These are phyloP conservation scores for Caenorhabditis briggsae DNA, from an alignment of 1,140 invertebrate species.

Conservation along the genomic window DNA sequence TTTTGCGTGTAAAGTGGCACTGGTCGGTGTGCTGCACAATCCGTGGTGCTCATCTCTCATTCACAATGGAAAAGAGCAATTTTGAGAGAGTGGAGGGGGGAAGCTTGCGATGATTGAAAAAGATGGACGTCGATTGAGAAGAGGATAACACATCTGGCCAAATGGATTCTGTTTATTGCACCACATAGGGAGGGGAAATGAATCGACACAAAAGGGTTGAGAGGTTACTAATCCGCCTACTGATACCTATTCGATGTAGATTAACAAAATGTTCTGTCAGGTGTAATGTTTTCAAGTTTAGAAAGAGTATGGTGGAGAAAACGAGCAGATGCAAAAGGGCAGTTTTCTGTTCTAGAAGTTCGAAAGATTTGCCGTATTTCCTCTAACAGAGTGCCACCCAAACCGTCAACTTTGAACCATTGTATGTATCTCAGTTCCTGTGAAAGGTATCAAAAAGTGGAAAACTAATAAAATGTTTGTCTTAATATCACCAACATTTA, in stretches of 20 bases:
- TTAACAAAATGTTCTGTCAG: too few relatives aligned
- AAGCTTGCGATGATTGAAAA: conserved; percentile 33
- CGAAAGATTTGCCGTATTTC: too few relatives aligned
- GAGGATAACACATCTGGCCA: conserved; percentile 51
- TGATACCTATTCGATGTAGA: conserved; percentile 10
- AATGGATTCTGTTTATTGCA: conserved; percentile 40
- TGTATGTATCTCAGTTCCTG: too few relatives aligned
- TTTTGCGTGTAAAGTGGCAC: conserved; percentile 27
- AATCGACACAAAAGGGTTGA: background rate
- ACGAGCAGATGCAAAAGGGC: too few relatives aligned
- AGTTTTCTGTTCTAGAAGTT: too few relatives aligned
- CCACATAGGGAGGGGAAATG: background rate
- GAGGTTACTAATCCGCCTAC: background rate
- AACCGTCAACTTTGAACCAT: too few relatives aligned
- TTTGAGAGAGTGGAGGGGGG: background rate
- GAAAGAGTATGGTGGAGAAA: too few relatives aligned
- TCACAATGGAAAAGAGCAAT: conserved; percentile 48
- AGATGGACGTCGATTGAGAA: conserved; percentile 11
- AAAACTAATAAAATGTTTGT: too few relatives aligned
- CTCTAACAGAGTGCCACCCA: too few relatives aligned
- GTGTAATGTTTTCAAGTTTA: too few relatives aligned
- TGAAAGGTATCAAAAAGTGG: too few relatives aligned
- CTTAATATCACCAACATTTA: too few relatives aligned
- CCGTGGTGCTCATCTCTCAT: conserved; percentile 6
- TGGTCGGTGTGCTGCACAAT: background rate